Percentiles rank a stretch among this genome's conserved stretches.
Conservation (phyloP, 2,113 vertebrate genomes). For the Urocolius indicus region DNA sequence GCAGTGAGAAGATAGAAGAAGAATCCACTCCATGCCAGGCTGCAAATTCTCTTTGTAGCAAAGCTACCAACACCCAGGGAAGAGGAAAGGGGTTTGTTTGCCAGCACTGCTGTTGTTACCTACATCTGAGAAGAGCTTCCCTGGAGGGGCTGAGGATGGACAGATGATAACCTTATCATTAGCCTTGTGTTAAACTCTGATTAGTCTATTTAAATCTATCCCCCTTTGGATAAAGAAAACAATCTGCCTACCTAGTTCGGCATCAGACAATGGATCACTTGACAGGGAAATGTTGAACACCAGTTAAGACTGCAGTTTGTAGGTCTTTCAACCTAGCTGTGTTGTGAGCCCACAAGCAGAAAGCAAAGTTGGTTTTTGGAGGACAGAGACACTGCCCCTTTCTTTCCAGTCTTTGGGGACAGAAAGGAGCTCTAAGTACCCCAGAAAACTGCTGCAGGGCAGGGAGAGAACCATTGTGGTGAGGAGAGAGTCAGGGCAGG, state of each 20-base stretch:
- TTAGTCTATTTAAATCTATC: constrained; percentile 69
- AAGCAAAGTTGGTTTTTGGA: not conserved
- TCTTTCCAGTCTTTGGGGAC: too few species aligned
- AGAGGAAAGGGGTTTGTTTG: not conserved
- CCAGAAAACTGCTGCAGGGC: not conserved
- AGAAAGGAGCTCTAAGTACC: not conserved
- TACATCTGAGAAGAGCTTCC: constrained; percentile 11
- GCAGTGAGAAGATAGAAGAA: constrained; percentile 56
- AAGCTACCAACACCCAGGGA: not conserved
- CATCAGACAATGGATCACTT: constrained; percentile 71
- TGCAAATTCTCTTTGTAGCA: constrained; percentile 3
- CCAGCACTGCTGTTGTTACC: constrained; percentile 39
- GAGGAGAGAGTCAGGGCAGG: not conserved
- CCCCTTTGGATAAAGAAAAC: constrained; percentile 69
- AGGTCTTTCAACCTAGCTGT: not conserved
- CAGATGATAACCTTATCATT: constrained; percentile 65
- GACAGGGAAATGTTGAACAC: constrained; percentile 52
- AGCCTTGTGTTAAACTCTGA: constrained; percentile 64
- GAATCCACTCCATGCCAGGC: constrained; percentile 14
- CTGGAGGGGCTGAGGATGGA: constrained; percentile 4
- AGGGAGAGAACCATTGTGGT: accelerated
- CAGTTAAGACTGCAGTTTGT: constrained; percentile 68
- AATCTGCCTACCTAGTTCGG: constrained; percentile 72
- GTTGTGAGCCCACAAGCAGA: not conserved
- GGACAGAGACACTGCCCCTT: not conserved